Conservation (phyloP, 2,797 vertebrate species). For the Acipenser oxyrinchus region DNA sequence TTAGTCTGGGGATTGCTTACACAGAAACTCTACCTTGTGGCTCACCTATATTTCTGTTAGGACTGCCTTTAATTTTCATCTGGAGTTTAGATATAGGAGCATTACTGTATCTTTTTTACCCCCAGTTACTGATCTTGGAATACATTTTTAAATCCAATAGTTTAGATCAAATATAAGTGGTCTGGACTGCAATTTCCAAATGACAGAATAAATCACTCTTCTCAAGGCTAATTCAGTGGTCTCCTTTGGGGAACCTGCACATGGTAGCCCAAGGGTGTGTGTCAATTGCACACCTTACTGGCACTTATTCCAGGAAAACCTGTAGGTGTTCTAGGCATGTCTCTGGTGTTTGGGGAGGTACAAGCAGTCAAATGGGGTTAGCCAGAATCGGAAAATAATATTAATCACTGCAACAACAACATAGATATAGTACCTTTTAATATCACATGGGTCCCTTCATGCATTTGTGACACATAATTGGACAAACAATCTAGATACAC, state of each 20-base stretch:
- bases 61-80: too few relatives aligned
- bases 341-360: neutral
- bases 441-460: constrained; percentile 4
- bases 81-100: too few relatives aligned
- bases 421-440: constrained; percentile 13
- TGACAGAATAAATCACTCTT: constrained; percentile 1
- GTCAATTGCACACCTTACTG: neutral
- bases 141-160: too few relatives aligned
- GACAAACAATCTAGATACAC: too few relatives aligned
- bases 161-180: too few relatives aligned
- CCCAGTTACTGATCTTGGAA: too few relatives aligned
- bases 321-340: neutral
- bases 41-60: too few relatives aligned
- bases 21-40: too few relatives aligned
- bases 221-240: constrained; percentile 5
- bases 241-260: constrained; percentile 10
- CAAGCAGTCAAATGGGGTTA: neutral
- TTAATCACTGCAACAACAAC: neutral
- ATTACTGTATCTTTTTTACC: too few relatives aligned
- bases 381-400: neutral
- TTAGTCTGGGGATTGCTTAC: too few relatives aligned
- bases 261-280: neutral
- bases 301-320: neutral
- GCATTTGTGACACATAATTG: too few relatives aligned
- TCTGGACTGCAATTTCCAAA: constrained; percentile 3